Base-by-base conservation (phyloP, 2,888 invertebrate genomes). In the Helleia helle region DNA sequence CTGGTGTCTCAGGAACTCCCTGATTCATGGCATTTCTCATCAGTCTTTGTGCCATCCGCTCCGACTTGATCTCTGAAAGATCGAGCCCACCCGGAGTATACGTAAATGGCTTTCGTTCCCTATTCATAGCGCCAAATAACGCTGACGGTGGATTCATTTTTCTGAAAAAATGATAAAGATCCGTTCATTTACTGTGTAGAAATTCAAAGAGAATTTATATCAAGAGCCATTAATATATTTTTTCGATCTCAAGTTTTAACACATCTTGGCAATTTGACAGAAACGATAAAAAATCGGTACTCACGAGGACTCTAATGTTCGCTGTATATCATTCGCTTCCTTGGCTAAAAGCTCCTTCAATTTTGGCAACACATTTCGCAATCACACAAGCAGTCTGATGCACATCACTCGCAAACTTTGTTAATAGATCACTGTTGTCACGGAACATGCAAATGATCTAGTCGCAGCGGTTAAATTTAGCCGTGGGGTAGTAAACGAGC, bases 51-150 rank as follows among this genome's bases (percentile, higher is more conserved):
- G 93, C 93, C 95, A 96, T 95, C 48, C 94, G 89, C 48, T 96
- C 95, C 37, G 95, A 95, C 58, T 92, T 90, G 51, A 96, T 95
- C 83, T 96, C 93, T 8, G 95, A 94, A 31, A 96, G 87, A 75
- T 96, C 94, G 43, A 96, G 87, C 56, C 96, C 96, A 7, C 96
- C 96, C 1, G 96, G 96, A 17, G 95, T 95, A 71, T 97, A 97
- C 14, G 96, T 96, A 71, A 97, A 97, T 24, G 96, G 96, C 73
- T 96, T 96, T 68, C 95, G 95, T 71, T 96, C 96, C 76, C 94
- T 94, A 68, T 91, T 92, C 92, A 95, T 92, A 36, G 95, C 95
- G 72, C 94, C 91, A 65, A 93, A 93, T 44, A 96, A 90, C 51
- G 94, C 94, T 48, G 93, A 89, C 43, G 96, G 96, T 36, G 95